phyloP scores from a whole-genome alignment of 1,140 invertebrate species.

The Heterodera schachtii region DNA sequence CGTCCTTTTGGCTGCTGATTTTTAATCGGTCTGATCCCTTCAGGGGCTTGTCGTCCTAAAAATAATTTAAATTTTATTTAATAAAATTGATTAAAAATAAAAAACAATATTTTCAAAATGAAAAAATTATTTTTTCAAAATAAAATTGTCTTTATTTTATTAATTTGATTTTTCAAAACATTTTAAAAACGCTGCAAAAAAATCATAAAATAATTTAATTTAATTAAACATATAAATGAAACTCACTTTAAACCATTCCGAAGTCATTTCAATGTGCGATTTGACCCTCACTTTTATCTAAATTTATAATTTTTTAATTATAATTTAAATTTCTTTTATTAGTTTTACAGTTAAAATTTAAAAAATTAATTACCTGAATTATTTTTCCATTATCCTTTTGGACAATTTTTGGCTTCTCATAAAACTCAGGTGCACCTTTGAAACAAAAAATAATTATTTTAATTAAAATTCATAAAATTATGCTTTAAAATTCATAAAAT shows the following conservation, averaged over 20 bases:
- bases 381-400: slow-evolving; percentile 63
- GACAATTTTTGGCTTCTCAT: slow-evolving; percentile 65
- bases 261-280: slow-evolving; percentile 63
- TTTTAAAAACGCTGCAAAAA: too few relatives aligned
- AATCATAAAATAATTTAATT: too few relatives aligned
- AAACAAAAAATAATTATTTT: slow-evolving; percentile 1
- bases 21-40: slow-evolving; percentile 58
- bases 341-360: neutral
- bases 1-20: slow-evolving; percentile 57
- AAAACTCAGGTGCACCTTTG: slow-evolving; percentile 64
- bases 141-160: too few relatives aligned
- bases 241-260: slow-evolving; percentile 64
- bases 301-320: neutral
- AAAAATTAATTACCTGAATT: slow-evolving; percentile 23
- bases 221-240: too few relatives aligned
- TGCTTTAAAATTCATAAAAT: too few relatives aligned
- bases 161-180: slow-evolving; percentile 16
- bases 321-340: neutral
- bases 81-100: too few relatives aligned
- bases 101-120: too few relatives aligned
- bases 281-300: slow-evolving; percentile 63
- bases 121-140: too few relatives aligned
- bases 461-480: too few relatives aligned
- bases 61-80: slow-evolving; percentile 35
- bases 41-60: slow-evolving; percentile 64